Evolutionary conservation across 2,888 invertebrate genomes (phyloP), one percentile per base, ranked within the genome.

Genomic region (Cylindroiulus punctatus): DNA sequence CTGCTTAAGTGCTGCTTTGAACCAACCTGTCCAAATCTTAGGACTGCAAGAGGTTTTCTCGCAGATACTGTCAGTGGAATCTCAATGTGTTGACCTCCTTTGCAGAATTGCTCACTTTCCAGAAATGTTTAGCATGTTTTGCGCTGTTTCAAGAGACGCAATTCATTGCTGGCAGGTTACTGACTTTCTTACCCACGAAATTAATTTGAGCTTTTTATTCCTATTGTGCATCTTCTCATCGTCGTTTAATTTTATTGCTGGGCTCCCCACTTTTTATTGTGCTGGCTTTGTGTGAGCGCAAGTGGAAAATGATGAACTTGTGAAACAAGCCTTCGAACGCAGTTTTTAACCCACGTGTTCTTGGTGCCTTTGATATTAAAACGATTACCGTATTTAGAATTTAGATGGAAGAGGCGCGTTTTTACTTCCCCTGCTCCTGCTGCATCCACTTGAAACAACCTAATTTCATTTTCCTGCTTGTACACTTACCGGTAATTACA

Each of bases 401-500:
- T 52, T 52, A 17, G 52, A 52, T 52, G 52, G 19, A 52, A 19
- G 52, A 12, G 52, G 52, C n/a, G 52, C 52, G 19, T 52, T 19
- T 52, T 19, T 17, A 1, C 17, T 19, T 19, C 52, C 52, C 52
- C 52, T 4, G 52, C 17, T 52, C 52, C 52, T n/a, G 1, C 52
- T 4, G 0, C 52, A 52, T 52, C 19, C 52, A 52, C 52, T 52
- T 52, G 19, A n/a, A 52, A n/a, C 19, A 52, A 19, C 52, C 19
- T 52, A 52, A 52, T 52, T 52, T 52, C 19, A 52, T 52, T 52
- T 52, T 52, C 52, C 52, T 52, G n/a, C 52, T 52, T 52, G 52
- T 52, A 52, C 52, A 52, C 52, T 52, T 52, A 52, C 52, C 19
- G 52, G 52, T 52, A 52, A 52, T 52, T 52, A 52, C 52, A 52